A percentile compares a stretch with the other conserved stretches of the same genome.
Conservation (phyloP, 1,140 invertebrate species). For the Heliconius eleuchia region DNA sequence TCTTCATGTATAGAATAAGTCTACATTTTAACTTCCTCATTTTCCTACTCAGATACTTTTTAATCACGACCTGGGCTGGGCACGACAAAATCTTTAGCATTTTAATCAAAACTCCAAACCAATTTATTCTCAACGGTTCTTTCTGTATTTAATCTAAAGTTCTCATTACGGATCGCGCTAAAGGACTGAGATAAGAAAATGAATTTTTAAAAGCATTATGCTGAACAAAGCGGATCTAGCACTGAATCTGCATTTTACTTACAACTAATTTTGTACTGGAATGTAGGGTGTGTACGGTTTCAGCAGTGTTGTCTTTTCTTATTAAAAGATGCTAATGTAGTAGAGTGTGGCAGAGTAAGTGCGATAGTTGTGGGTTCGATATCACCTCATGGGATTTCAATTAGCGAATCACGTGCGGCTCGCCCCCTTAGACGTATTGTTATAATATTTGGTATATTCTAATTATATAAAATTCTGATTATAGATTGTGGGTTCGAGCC, state of each 20-base stretch:
- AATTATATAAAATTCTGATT: too few relatives aligned
- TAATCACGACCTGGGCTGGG: conserved; percentile 15
- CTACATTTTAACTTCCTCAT: not conserved
- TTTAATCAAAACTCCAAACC: conserved; percentile 31
- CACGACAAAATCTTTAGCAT: conserved; percentile 22
- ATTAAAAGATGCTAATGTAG: not conserved
- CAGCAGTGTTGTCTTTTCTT: not conserved
- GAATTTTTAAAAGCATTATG: conserved; percentile 36
- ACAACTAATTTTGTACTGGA: conserved; percentile 35
- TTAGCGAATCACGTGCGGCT: too few relatives aligned
- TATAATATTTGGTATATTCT: too few relatives aligned
- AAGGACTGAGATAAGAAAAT: conserved; percentile 39
- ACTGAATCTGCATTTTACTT: conserved; percentile 41
- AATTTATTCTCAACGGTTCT: conserved; percentile 31
- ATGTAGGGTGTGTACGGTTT: conserved; percentile 23
- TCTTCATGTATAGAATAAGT: too few relatives aligned
- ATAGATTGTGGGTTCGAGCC: too few relatives aligned
- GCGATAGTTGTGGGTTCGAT: not conserved
- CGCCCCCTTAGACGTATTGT: too few relatives aligned
- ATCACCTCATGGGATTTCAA: too few relatives aligned
- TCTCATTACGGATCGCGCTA: conserved; percentile 34
- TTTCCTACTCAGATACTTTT: not conserved
- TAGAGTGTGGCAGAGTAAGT: not conserved
- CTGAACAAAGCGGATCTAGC: conserved; percentile 37
- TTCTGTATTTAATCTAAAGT: conserved; percentile 37